These are phyloP conservation scores for Dusona sp. DNA, from an alignment of 2,888 invertebrate genomes.

Conservation along the genomic window DNA sequence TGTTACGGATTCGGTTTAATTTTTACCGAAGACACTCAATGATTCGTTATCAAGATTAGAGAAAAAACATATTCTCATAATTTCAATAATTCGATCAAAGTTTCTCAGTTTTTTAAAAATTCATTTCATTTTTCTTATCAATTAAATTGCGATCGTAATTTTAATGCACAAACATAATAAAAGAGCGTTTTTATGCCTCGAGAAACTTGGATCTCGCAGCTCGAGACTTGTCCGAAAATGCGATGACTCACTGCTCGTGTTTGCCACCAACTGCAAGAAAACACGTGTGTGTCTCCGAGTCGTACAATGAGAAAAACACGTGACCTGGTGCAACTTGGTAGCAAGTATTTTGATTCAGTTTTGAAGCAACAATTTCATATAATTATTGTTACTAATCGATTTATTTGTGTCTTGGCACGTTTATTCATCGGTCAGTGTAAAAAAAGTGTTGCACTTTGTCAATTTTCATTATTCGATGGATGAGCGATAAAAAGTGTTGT, in stretches of 20 bases:
- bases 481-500: neutral
- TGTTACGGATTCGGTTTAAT: neutral
- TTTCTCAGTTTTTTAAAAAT: neutral
- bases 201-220: neutral
- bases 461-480: neutral
- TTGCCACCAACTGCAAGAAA: slow-evolving; percentile 25
- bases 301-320: slow-evolving; percentile 24
- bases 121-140: neutral
- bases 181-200: neutral
- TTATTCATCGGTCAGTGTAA: neutral
- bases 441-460: neutral
- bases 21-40: neutral
- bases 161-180: neutral
- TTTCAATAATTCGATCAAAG: no score
- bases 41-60: neutral
- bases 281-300: slow-evolving; percentile 35
- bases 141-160: neutral
- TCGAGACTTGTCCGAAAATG: slow-evolving; percentile 38
- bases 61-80: neutral
- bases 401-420: neutral
- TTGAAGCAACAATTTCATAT: neutral
- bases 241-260: slow-evolving; percentile 55
- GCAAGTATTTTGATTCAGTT: neutral
- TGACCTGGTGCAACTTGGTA: neutral
- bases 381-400: neutral